These are phyloP conservation scores for Dunckerocampus dactyliophorus DNA, from an alignment of 2,113 vertebrate genomes.

Conservation along the genomic window DNA sequence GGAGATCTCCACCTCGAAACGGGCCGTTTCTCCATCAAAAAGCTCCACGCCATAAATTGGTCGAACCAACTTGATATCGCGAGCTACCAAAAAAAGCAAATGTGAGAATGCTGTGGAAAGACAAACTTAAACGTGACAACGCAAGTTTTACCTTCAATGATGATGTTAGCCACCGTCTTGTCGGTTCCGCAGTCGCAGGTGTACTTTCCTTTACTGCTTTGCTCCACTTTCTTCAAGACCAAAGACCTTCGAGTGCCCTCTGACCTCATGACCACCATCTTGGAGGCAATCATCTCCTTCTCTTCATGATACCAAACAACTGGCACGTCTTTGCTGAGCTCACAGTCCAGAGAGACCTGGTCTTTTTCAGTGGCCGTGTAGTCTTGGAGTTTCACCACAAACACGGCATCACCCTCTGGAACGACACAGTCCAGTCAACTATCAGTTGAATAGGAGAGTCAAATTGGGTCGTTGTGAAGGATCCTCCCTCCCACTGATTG, in stretches of 20 bases:
- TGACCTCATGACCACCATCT: conserved; percentile 77
- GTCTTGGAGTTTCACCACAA: conserved; percentile 88
- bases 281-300: conserved; percentile 85
- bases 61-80: conserved; percentile 87
- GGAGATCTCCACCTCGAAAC: conserved; percentile 94
- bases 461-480: not conserved
- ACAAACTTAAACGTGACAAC: not conserved
- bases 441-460: too few relatives aligned
- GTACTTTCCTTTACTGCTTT: conserved; percentile 83
- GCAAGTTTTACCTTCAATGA: conserved; percentile 79
- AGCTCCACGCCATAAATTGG: conserved; percentile 93
- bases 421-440: conserved; percentile 15
- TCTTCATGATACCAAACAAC: conserved; percentile 90
- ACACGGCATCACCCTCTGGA: conserved; percentile 89
- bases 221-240: conserved; percentile 83
- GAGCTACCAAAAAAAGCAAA: conserved; percentile 58
- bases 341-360: conserved; percentile 84
- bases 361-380: conserved; percentile 91
- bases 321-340: conserved; percentile 94
- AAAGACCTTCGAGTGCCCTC: conserved; percentile 84
- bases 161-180: conserved; percentile 80
- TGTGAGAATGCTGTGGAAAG: not conserved
- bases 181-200: conserved; percentile 91
- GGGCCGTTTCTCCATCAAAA: conserved; percentile 94
- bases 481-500: not conserved